These are phyloP conservation scores for Cygnus buccinator DNA, from an alignment of 2,113 vertebrate genomes.

Conservation along the genomic window DNA sequence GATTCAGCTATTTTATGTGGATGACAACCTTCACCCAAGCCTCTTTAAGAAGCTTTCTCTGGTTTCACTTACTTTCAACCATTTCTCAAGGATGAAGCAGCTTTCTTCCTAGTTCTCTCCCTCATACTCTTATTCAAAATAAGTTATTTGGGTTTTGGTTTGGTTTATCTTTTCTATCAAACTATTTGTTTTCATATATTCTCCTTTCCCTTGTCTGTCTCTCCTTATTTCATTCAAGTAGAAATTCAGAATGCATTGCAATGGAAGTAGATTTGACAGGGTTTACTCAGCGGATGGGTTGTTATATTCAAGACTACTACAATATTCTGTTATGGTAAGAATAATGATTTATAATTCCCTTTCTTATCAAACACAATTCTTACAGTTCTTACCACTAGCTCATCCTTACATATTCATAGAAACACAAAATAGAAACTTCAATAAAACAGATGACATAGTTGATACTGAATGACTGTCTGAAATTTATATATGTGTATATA, in stretches of 20 bases:
- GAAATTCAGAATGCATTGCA: background rate
- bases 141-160: background rate
- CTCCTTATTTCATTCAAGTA: background rate
- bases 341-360: background rate
- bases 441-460: background rate
- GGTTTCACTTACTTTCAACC: background rate
- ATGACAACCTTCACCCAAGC: background rate
- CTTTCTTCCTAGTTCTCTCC: background rate
- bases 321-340: background rate
- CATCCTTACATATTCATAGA: background rate
- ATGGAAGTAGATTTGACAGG: background rate
- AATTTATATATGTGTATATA: background rate
- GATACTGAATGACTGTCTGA: background rate
- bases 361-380: background rate
- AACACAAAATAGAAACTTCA: background rate
- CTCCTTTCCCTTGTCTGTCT: background rate
- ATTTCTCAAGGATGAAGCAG: background rate
- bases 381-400: background rate
- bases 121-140: background rate
- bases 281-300: background rate
- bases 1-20: background rate
- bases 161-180: background rate
- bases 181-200: background rate
- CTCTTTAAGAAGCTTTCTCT: background rate
- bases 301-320: background rate